Evolutionary conservation across 2,888 invertebrate species (phyloP).

Genomic region (Hybos culiciformis): DNA sequence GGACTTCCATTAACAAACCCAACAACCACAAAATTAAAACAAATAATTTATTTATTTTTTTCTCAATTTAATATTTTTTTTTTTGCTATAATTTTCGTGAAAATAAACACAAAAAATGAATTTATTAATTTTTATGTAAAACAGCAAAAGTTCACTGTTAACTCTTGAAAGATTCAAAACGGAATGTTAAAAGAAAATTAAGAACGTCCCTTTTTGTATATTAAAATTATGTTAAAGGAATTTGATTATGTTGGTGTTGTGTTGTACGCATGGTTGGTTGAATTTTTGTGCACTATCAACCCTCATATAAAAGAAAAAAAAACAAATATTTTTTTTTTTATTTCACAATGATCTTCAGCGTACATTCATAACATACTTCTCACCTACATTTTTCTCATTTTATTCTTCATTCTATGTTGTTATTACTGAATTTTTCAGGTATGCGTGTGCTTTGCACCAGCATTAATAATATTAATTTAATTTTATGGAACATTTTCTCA

Average conservation of each 20-base stretch:
- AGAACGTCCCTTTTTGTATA: conserved; percentile 27
- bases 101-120: too few relatives aligned
- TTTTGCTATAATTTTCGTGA: too few relatives aligned
- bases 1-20: not conserved
- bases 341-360: not conserved
- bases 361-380: not conserved
- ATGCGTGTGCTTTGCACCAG: too few relatives aligned
- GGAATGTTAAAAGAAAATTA: conserved; percentile 31
- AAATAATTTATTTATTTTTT: conserved; percentile 1
- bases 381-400: not conserved
- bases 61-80: conserved; percentile 1
- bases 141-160: conserved; percentile 14
- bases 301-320: not conserved
- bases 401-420: too few relatives aligned
- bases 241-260: too few relatives aligned
- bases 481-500: too few relatives aligned
- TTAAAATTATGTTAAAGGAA: too few relatives aligned
- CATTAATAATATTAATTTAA: too few relatives aligned
- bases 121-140: not conserved
- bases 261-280: too few relatives aligned
- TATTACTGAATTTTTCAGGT: too few relatives aligned
- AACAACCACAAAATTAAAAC: not conserved
- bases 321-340: not conserved
- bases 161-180: conserved; percentile 30
- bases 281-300: not conserved